A percentile compares a stretch with the other conserved stretches of the same genome.
These are phyloP conservation scores for Hybognathus amarus DNA, from an alignment of 2,797 vertebrate genomes.

Conservation along the genomic window DNA sequence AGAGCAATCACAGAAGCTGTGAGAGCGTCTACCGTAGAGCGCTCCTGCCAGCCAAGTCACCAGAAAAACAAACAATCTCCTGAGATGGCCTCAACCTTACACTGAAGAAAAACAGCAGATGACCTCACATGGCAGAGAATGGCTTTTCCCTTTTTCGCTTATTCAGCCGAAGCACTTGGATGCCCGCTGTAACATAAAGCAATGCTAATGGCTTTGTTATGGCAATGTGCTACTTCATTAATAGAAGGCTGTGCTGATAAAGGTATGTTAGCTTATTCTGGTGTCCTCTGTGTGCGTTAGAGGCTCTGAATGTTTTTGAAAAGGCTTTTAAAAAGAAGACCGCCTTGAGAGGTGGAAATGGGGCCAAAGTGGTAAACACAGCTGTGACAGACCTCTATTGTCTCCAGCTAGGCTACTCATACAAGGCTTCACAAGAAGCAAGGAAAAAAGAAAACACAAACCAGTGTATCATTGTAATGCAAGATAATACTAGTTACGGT, in stretches of 20 bases:
- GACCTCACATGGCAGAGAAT: constrained; percentile 31
- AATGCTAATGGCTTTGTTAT: constrained; percentile 46
- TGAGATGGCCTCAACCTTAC: constrained; percentile 37
- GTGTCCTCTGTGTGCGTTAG: constrained; percentile 18
- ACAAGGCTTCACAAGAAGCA: constrained; percentile 34
- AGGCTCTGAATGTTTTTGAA: constrained; percentile 40
- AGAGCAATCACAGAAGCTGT: constrained; percentile 52
- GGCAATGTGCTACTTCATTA: constrained; percentile 29
- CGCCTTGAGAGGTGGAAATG: constrained; percentile 47
- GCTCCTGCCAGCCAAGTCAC: constrained; percentile 56
- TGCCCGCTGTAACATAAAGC: constrained; percentile 21
- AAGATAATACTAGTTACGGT: constrained; percentile 10
- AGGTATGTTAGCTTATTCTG: constrained; percentile 8
- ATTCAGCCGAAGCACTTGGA: constrained; percentile 25
- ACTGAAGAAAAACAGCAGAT: constrained; percentile 47
- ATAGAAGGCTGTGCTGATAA: neutral
- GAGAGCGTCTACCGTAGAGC: constrained; percentile 46
- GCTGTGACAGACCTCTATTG: constrained; percentile 56
- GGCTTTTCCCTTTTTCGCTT: constrained; percentile 35
- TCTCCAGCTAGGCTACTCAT: constrained; percentile 31
- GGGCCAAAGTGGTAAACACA: constrained; percentile 59
- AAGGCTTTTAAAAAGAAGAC: constrained; percentile 35
- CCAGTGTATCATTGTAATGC: neutral
- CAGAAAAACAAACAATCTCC: constrained; percentile 60
- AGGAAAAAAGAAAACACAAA: neutral